Conservation (phyloP, 2,113 vertebrate genomes). For the Mesitornis unicolor region DNA sequence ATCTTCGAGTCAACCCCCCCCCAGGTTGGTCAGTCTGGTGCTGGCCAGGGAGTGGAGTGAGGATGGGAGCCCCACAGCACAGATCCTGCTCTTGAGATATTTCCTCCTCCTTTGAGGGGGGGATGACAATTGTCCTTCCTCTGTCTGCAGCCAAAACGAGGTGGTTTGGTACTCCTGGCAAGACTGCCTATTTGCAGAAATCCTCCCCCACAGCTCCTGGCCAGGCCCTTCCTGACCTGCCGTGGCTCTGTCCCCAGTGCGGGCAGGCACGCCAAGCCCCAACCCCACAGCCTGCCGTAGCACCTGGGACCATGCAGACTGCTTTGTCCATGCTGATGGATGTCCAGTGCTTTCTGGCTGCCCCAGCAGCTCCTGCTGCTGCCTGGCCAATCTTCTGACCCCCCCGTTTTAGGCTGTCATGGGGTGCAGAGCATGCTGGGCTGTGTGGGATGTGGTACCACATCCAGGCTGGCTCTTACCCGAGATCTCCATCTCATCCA, state of each 20-base stretch:
- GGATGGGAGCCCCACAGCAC: not conserved
- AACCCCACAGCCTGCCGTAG: not conserved
- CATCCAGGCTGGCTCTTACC: slow-evolving; percentile 69
- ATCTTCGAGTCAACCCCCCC: not conserved
- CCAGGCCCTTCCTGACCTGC: not conserved
- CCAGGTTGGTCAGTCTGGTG: not conserved
- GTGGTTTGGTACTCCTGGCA: not conserved
- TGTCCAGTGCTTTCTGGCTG: not conserved
- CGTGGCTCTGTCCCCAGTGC: accelerated
- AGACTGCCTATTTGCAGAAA: not conserved
- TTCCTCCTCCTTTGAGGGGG: not conserved
- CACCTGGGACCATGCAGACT: not conserved
- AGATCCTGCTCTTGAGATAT: not conserved
- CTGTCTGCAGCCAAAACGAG: not conserved
- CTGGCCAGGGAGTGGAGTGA: not conserved
- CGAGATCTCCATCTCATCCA: slow-evolving; percentile 96
- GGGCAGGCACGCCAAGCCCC: not conserved
- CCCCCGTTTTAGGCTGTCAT: not conserved
- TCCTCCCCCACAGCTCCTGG: not conserved
- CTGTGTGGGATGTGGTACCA: accelerated
- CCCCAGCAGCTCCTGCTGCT: not conserved
- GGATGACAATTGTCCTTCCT: not conserved
- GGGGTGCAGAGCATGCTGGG: not conserved
- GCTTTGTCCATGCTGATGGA: not conserved
- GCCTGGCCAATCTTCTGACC: not conserved